Conservation (phyloP, 2,113 vertebrate species). For the Mirza zaza region DNA sequence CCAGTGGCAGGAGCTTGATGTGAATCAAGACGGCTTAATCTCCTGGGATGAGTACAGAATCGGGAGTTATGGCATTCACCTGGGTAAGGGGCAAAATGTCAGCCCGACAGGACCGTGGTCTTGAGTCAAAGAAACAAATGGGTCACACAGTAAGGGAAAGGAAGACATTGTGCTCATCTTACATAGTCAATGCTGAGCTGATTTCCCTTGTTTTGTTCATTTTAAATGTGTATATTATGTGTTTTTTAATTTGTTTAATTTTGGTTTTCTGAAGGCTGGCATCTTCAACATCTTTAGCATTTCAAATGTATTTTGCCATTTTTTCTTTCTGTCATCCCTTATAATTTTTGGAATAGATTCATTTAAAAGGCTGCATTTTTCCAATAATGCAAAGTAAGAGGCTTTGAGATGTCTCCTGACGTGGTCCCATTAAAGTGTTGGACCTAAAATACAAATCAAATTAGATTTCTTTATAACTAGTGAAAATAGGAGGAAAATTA, state of each 20-base stretch:
- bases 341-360: conserved; percentile 34
- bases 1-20: conserved; percentile 89
- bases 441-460: conserved; percentile 42
- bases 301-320: conserved; percentile 32
- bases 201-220: not conserved
- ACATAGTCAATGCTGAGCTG: not conserved
- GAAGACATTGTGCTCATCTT: not conserved
- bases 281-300: conserved; percentile 45
- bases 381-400: conserved; percentile 2
- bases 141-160: conserved; percentile 39
- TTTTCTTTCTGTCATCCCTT: conserved; percentile 26
- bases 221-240: conserved; percentile 34
- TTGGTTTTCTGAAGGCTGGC: conserved; percentile 25
- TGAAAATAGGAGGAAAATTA: not conserved
- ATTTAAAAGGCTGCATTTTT: conserved; percentile 24
- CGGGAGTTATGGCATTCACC: conserved; percentile 88
- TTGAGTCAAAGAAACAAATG: conserved; percentile 74
- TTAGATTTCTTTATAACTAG: conserved; percentile 38
- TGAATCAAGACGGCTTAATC: conserved; percentile 86
- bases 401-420: conserved; percentile 27
- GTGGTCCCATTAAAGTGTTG: not conserved
- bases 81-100: conserved; percentile 86
- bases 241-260: conserved; percentile 18
- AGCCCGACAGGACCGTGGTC: conserved; percentile 13
- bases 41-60: conserved; percentile 93